A percentile compares a stretch with the other conserved stretches of the same genome.
Evolutionary conservation across 2,113 vertebrate species (phyloP).

Genomic region (Phodopus roborovskii): DNA sequence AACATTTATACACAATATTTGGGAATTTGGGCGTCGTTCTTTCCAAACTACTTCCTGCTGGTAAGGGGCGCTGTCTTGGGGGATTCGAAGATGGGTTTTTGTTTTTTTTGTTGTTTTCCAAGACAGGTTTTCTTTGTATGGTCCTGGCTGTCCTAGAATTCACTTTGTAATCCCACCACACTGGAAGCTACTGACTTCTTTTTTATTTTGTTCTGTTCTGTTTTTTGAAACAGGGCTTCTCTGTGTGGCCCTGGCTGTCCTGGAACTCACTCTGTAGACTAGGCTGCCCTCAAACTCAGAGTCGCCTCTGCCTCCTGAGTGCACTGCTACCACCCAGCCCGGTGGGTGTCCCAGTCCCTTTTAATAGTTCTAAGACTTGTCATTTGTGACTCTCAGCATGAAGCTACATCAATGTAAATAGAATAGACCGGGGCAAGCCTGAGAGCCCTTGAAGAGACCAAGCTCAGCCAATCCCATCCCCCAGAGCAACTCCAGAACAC

Average conservation of each 20-base stretch:
- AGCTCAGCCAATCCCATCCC: neutral
- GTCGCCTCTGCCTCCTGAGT: neutral
- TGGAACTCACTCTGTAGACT: neutral
- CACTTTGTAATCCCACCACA: too few relatives aligned
- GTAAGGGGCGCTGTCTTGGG: too few relatives aligned
- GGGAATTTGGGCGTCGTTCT: too few relatives aligned
- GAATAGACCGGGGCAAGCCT: neutral
- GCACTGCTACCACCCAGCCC: neutral
- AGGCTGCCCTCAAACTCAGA: neutral
- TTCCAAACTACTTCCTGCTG: too few relatives aligned
- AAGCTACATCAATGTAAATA: neutral
- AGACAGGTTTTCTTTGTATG: too few relatives aligned
- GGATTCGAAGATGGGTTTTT: too few relatives aligned
- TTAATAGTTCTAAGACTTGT: neutral
- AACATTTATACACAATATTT: too few relatives aligned
- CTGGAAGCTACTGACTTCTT: too few relatives aligned
- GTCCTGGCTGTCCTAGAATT: too few relatives aligned
- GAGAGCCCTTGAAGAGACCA: neutral
- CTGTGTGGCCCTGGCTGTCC: neutral
- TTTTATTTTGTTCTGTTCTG: neutral
- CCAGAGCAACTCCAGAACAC: neutral
- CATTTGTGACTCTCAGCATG: neutral
- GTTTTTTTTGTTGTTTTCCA: neutral
- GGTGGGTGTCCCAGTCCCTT: neutral
- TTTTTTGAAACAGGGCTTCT: neutral